These are phyloP conservation scores for Phyllostomus hastatus DNA, from an alignment of 2,113 vertebrate genomes.

Conservation along the genomic window DNA sequence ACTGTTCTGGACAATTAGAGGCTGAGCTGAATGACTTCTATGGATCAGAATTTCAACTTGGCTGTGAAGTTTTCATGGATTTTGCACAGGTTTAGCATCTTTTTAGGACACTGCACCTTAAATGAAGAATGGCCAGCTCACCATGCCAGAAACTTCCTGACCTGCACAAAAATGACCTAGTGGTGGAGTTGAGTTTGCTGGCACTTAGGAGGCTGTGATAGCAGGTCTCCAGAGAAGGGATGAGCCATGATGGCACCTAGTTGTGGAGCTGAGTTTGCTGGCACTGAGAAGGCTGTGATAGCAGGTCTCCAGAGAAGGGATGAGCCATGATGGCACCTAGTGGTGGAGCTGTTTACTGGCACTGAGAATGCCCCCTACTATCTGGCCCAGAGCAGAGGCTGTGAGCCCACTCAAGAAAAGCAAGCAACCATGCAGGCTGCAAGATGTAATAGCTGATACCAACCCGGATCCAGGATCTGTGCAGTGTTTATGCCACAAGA, in stretches of 20 bases:
- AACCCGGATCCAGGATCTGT: slow-evolving; percentile 38
- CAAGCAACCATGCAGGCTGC: not conserved
- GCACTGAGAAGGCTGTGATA: not conserved
- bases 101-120: not conserved
- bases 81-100: not conserved
- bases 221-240: not conserved
- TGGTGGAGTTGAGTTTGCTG: not conserved
- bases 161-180: not conserved
- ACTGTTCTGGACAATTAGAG: not conserved
- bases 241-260: not conserved
- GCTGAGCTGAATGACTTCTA: not conserved
- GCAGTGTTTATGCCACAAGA: slow-evolving; percentile 53
- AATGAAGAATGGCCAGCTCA: not conserved
- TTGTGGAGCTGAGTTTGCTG: too few species aligned
- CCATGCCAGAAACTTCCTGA: not conserved
- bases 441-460: slow-evolving; percentile 50
- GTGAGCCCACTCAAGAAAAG: not conserved
- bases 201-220: not conserved
- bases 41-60: not conserved
- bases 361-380: not conserved
- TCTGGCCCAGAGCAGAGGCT: not conserved
- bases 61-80: not conserved
- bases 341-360: too few species aligned
- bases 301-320: not conserved
- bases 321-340: not conserved